Conservation (phyloP, 2,888 invertebrate genomes). For the Dicranocentrus wangi region DNA sequence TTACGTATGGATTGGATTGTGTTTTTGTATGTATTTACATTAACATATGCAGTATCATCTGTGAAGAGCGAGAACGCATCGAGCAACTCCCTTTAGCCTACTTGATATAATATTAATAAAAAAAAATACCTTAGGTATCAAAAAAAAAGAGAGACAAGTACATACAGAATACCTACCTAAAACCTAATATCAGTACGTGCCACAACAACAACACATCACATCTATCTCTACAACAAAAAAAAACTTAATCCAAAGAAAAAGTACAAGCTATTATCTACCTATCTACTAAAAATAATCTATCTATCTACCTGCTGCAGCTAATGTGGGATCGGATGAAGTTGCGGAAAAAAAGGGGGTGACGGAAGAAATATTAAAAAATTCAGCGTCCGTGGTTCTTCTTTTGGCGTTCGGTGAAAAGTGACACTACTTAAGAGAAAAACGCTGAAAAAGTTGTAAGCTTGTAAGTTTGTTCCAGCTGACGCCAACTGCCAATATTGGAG, state of each 20-base stretch:
- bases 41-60: conserved; percentile 60
- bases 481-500: too few relatives aligned
- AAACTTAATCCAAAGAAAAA: conserved; percentile 2
- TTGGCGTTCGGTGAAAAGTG: too few relatives aligned
- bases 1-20: conserved; percentile 15
- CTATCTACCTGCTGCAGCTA: too few relatives aligned
- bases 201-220: not conserved
- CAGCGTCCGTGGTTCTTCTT: too few relatives aligned
- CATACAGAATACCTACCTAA: not conserved
- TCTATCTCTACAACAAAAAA: too few relatives aligned
- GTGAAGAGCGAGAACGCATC: conserved; percentile 19
- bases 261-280: not conserved
- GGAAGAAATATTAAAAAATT: too few relatives aligned
- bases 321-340: too few relatives aligned
- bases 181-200: not conserved
- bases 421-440: too few relatives aligned
- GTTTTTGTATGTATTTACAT: conserved; percentile 48
- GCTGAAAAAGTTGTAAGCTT: too few relatives aligned
- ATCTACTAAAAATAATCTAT: too few relatives aligned
- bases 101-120: not conserved
- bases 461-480: too few relatives aligned
- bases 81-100: conserved; percentile 51
- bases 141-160: not conserved
- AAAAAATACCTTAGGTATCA: not conserved
- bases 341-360: too few relatives aligned